A percentile compares a stretch with the other conserved stretches of the same genome.
These are phyloP conservation scores for Achatina immaculata DNA, from an alignment of 1,140 invertebrate genomes.

Conservation along the genomic window DNA sequence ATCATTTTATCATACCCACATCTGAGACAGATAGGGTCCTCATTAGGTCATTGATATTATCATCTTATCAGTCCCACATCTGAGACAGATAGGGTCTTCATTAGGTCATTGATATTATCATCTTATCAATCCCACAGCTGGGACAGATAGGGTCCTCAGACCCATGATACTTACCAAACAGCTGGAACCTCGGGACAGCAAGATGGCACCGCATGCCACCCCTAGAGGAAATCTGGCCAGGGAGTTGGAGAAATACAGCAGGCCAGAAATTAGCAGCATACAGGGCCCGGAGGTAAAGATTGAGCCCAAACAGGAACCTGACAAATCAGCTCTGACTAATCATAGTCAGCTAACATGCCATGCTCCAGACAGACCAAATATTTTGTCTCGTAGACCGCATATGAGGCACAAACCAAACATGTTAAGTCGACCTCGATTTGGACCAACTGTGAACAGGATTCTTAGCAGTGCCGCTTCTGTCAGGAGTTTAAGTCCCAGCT, in stretches of 20 bases:
- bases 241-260: constrained; percentile 71
- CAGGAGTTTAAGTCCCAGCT: constrained; percentile 34
- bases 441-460: constrained; percentile 15
- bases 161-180: constrained; percentile 72
- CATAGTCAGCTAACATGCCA: background rate
- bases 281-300: background rate
- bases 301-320: background rate
- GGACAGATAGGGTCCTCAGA: constrained; percentile 68
- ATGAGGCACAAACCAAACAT: constrained; percentile 73
- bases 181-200: constrained; percentile 62
- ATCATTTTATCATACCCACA: too few species aligned
- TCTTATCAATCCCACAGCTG: too few species aligned
- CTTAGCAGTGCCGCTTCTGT: background rate
- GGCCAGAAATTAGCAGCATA: constrained; percentile 38
- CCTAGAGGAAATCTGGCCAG: constrained; percentile 68
- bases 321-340: background rate
- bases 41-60: too few species aligned
- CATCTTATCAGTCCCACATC: too few species aligned
- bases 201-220: constrained; percentile 60
- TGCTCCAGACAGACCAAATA: constrained; percentile 63
- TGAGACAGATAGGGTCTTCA: too few species aligned
- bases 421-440: constrained; percentile 29
- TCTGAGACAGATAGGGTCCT: too few species aligned
- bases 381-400: constrained; percentile 59
- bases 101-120: too few species aligned